phyloP scores from a whole-genome alignment of 2,797 vertebrate genomes.

The Graptemys geographica region DNA sequence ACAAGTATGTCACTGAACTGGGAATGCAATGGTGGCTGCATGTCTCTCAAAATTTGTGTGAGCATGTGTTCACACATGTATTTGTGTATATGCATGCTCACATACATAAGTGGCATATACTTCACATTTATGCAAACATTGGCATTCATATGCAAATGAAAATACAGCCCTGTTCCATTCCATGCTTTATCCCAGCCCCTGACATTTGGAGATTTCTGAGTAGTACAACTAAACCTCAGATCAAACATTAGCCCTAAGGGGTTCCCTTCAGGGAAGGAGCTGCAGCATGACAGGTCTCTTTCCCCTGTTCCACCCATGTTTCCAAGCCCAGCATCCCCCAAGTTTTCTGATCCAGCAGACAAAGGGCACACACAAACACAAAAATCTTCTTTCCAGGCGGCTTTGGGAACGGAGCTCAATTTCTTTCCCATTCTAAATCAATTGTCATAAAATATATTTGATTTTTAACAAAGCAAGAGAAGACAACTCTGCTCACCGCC shows the following conservation, averaged over 20 bases:
- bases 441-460: constrained; percentile 59
- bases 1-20: constrained; percentile 42
- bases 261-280: constrained; percentile 75
- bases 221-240: constrained; percentile 72
- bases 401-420: constrained; percentile 65
- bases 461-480: constrained; percentile 67
- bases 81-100: constrained; percentile 18
- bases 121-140: constrained; percentile 73
- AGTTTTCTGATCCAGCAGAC: constrained; percentile 63
- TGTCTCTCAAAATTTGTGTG: constrained; percentile 63
- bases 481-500: neutral
- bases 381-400: constrained; percentile 60
- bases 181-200: constrained; percentile 65
- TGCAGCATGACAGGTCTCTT: constrained; percentile 47
- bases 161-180: constrained; percentile 65
- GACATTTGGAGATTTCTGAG: constrained; percentile 76
- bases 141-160: constrained; percentile 74
- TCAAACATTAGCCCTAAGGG: constrained; percentile 78
- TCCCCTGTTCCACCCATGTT: constrained; percentile 61
- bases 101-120: constrained; percentile 7
- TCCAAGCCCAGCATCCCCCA: constrained; percentile 64
- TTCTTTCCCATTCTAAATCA: constrained; percentile 63
- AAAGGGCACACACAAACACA: neutral
- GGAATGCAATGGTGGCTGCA: constrained; percentile 32
- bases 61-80: constrained; percentile 24